Percentiles rank a stretch among this genome's conserved stretches.
These are phyloP conservation scores for Holcopasites calliopsidis DNA, from an alignment of 1,140 invertebrate genomes.

Conservation along the genomic window DNA sequence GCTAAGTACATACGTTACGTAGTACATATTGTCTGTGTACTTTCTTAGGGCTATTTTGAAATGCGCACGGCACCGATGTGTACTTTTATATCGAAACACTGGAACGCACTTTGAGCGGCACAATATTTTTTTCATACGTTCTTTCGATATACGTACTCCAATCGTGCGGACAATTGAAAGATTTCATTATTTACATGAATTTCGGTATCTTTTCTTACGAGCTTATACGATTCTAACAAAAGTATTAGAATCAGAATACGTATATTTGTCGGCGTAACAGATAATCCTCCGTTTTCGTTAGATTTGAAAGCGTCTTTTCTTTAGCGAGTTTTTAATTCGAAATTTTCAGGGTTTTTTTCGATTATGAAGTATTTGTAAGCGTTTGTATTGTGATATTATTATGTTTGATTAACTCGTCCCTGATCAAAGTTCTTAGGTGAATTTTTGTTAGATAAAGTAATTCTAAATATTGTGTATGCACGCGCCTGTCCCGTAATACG, in stretches of 20 bases:
- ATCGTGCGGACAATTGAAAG: background rate
- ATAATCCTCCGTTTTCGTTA: conserved; percentile 26
- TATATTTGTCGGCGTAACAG: conserved; percentile 9
- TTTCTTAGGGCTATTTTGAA: conserved; percentile 24
- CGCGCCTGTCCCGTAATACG: conserved; percentile 28
- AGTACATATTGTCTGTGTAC: conserved; percentile 32
- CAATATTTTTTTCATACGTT: conserved; percentile 32
- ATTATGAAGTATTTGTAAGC: conserved; percentile 15
- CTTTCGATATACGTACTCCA: background rate
- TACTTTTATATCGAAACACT: conserved; percentile 40
- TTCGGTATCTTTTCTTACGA: conserved; percentile 25
- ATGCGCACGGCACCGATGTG: conserved; percentile 37
- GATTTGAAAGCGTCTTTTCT: conserved; percentile 34
- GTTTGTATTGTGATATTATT: conserved; percentile 45
- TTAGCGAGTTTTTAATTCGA: conserved; percentile 14
- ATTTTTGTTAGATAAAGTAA: conserved; percentile 29
- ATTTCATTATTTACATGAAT: background rate
- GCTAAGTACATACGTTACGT: conserved; percentile 46
- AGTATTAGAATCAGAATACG: conserved; percentile 15
- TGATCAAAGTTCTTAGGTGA: conserved; percentile 17
- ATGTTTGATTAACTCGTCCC: conserved; percentile 9
- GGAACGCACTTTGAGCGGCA: conserved; percentile 28
- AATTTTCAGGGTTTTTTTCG: conserved; percentile 2
- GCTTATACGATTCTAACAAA: background rate
- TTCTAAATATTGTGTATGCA: conserved; percentile 42